Conservation (phyloP, 2,113 vertebrate genomes). For the human (Homo sapiens) region GRCh38 chr3:174035501-174036000, state of each 20-base stretch:
- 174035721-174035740: conserved; percentile 55
- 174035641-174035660: not conserved
- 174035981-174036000: not conserved
- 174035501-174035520: not conserved
- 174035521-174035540: not conserved
- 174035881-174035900: not conserved
- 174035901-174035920: not conserved
- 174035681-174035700: conserved; percentile 17
- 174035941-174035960: not conserved
- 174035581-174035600: conserved; percentile 14
- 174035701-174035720: not conserved
- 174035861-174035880: no score
- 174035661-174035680: conserved; percentile 49
- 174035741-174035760: conserved; percentile 37
- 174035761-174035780: conserved; percentile 40
- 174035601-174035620: conserved; percentile 12
- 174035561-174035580: not conserved
- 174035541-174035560: not conserved
- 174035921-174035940: not conserved
- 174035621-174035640: not conserved
- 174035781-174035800: not conserved
- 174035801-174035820: not conserved
- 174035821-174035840: not conserved
- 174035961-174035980: not conserved
- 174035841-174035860: not conserved